Base-by-base conservation (phyloP, 2,888 invertebrate species). In the Metallyticus violacea region DNA sequence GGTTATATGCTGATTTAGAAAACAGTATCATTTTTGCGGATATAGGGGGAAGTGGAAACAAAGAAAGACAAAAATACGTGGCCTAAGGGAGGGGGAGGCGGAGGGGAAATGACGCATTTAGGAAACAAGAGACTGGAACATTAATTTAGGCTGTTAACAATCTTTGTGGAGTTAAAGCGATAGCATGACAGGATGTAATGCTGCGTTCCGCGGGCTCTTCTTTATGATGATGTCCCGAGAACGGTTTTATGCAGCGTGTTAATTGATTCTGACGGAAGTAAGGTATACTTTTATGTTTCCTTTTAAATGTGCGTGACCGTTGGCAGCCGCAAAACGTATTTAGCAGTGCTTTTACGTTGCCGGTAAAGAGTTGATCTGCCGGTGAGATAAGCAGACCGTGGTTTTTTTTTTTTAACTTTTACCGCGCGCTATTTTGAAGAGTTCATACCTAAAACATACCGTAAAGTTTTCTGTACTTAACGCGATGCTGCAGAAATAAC, bases 1-100 rank as follows among this genome's bases (percentile, higher is more conserved):
- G 15, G 40, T 79, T 78, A 40, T 79, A 85, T 85, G 85, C 79
- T 85, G 85, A 85, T 85, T 85, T 85, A 78, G 40, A 79, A 79
- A 85, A 79, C 29, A 79, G 85, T 40, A 79, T 85, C 28, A 79
- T 40, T 78, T 79, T 83, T 30, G 7, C 29, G 29, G 84, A 27
- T 78, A 26, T 26, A 26, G 26, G 22, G 79, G 28, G 79, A 27
- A 22, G 22, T 22, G 6, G 79, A 26, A 79, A 29, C 79, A 26
- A 79, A 79, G 78, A 22, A 77, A 28, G 84, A 84, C 77, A 84
- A 77, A 84, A 84, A 79, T 78, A 79, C 40, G 40, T 15, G 40
- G 40, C 22, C 6, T 25, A 25, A 77, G 77, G 25, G 77, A 77
- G 77, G 77, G 22, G 77, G 77, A 77, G 22, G 0, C 77, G 22